Base-by-base conservation (phyloP, 2,797 vertebrate genomes). In the Poeciliopsis paucimaculata region DNA sequence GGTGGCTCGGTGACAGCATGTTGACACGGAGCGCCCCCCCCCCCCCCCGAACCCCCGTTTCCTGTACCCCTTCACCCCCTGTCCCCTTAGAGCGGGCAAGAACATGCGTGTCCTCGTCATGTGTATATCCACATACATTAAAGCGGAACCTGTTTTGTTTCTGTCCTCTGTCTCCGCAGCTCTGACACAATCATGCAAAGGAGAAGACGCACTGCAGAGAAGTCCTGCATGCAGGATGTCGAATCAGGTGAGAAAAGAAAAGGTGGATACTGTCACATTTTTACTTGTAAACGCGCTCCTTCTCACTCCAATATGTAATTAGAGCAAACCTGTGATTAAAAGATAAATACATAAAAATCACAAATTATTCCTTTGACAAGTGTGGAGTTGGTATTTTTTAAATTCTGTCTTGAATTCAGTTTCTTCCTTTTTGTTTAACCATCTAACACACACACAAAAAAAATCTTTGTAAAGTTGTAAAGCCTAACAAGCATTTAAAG, bases 91-190 rank as follows among this genome's bases (percentile, higher is more conserved):
- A 86, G 82, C 70, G 34, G 64, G 76, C 13, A 75, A 84, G 83
- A 85, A 75, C 89, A 81, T 83, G 23, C 66, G 41, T 75, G 87
- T 77, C 86, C 55, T 72, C 72, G 55, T 57, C 75, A 68, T 75
- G 72, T 89, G 66, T 64, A 86, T 92, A 88, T 86, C 74, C 74
- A 87, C 91, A 90, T 89, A 88, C 68, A 86, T 92, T 87, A 91
- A 78, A 81, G 73, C 81, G 60, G 31, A 62, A 73, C 84, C 78
- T 73, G 68, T 80, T 85, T 88, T 83, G 72, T 90, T 70, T 83
- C 41, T 73, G 51, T 74, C 18, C 70, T 76, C 70, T 55, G 72
- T 73, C 15, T 60, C 34, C 72, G 39, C 36, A 94, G 92, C 74
- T 83, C 72, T 88, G 84, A 85, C 74, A 28, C 47, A 70, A 78